These are phyloP conservation scores for Salvelinus namaycush DNA, from an alignment of 2,113 vertebrate species.

Conservation along the genomic window DNA sequence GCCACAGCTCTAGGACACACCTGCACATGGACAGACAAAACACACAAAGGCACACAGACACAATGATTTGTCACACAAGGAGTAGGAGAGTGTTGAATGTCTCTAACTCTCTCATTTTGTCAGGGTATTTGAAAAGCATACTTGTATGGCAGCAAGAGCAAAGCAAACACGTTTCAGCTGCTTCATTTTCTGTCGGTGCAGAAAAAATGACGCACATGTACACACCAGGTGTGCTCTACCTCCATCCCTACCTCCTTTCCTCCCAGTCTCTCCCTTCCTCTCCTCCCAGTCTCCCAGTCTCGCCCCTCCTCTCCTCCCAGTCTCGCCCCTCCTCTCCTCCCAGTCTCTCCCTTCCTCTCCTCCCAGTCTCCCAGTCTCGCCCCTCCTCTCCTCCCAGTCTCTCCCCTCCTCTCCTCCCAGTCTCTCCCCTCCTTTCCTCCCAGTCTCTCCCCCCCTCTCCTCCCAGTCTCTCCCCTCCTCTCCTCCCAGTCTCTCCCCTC, in stretches of 20 bases:
- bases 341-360: conserved; percentile 1
- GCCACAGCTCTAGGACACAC: background rate
- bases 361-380: no score
- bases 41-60: conserved; percentile 11
- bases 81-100: no score
- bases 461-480: no score
- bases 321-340: background rate
- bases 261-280: background rate
- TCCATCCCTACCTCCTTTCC: background rate
- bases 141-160: background rate
- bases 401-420: no score
- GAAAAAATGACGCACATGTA: conserved; percentile 41
- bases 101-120: background rate
- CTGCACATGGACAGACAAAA: conserved; percentile 14
- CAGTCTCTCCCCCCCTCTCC: no score
- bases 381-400: no score
- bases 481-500: no score
- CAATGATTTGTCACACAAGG: no score
- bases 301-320: background rate
- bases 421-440: no score
- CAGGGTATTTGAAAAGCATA: background rate
- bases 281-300: background rate
- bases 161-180: background rate
- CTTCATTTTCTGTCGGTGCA: background rate
- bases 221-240: conserved; percentile 12